Evolutionary conservation across 2,113 vertebrate genomes (phyloP), one percentile per base, ranked within the genome.

Genomic region (Aplodontia rufa): DNA sequence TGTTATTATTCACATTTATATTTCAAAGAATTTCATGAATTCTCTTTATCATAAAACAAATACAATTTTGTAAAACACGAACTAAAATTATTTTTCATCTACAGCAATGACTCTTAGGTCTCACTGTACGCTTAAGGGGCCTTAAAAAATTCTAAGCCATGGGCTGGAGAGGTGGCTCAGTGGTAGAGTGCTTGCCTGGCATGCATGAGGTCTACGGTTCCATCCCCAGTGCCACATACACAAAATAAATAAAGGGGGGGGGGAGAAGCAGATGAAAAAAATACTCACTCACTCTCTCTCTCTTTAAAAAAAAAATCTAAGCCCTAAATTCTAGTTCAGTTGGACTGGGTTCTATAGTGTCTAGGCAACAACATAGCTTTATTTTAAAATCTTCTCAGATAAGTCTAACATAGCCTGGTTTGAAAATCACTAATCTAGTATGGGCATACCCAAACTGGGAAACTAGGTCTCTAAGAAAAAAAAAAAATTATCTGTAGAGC

Each of bases 1-100:
- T 22, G 17, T 74, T 74, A 79, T 55, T 78, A 94, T 24, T 68
- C n/a, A 82, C n/a, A 96, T 30, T 62, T 68, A 90, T 86, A 92
- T 74, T 87, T 71, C 69, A 95, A 42, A 92, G 14, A 8, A 78
- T 22, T 75, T 64, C 32, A 78, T 68, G 28, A 94, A 89, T 58
- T 91, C 8, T 88, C 26, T 64, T 10, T 75, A 51, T 51, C 71
- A 89, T 37, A 79, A 78, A 78, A 76, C 45, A 96, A 95, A 89
- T 8, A 20, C 8, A 28, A 83, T 89, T 93, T 51, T 88, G 3
- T 79, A 81, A 94, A 93, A 69, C 58, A 92, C 22, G 24, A 90
- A 66, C 26, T 71, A 94, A 84, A 95, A 76, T 47, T 79, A 71
- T 8, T 87, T 11, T 78, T 85, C 92, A 74, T 60, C 71, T 84